Percentiles rank a stretch among this genome's conserved stretches.
Evolutionary conservation across 1,140 invertebrate species (phyloP).

Genomic region (Thaumatotibia leucotreta): DNA sequence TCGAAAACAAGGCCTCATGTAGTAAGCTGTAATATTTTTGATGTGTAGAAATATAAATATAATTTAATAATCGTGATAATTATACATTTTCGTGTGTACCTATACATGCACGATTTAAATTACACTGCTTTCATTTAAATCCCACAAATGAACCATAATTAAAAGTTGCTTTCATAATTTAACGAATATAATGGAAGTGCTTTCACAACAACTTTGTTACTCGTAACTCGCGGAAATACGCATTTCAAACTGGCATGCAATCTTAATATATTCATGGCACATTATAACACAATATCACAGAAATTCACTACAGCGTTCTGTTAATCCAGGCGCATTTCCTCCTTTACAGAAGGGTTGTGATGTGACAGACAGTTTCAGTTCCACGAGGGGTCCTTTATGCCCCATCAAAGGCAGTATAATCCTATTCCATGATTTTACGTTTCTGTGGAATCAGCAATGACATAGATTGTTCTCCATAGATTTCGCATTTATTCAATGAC

Average conservation of each 20-base stretch:
- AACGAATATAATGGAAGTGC: neutral
- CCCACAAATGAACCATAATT: neutral
- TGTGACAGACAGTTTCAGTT: conserved; percentile 11
- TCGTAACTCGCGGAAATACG: neutral
- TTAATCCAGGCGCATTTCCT: neutral
- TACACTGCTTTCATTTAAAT: too few relatives aligned
- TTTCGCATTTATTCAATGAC: neutral
- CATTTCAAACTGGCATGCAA: neutral
- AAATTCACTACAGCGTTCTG: neutral
- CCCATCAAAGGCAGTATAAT: neutral
- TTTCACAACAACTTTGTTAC: neutral
- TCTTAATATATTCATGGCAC: neutral
- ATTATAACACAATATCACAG: neutral
- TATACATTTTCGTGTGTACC: too few relatives aligned
- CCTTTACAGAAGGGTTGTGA: neutral
- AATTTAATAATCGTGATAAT: too few relatives aligned
- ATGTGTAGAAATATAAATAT: too few relatives aligned
- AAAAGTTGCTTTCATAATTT: neutral
- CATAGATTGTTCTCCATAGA: neutral
- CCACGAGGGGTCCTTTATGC: neutral
- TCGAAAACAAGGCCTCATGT: too few relatives aligned
- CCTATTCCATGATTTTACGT: conserved; percentile 9
- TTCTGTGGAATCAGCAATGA: neutral
- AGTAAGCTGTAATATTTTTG: too few relatives aligned
- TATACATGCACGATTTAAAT: too few relatives aligned